phyloP scores from a whole-genome alignment of 1,140 invertebrate genomes.

The Drosophila sucinea region DNA sequence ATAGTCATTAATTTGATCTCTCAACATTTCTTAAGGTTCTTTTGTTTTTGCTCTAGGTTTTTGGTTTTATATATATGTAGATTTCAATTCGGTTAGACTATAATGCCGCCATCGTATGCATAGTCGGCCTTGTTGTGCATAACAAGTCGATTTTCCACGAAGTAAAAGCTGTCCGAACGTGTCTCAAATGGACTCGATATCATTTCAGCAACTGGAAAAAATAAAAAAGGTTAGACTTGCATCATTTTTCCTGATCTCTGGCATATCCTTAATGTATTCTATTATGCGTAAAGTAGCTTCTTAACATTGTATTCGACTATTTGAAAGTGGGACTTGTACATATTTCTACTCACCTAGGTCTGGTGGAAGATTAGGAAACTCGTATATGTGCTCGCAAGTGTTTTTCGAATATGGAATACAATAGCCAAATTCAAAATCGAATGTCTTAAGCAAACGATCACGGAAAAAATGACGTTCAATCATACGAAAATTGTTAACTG shows the following conservation, averaged over 20 bases:
- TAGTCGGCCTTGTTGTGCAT: constrained; percentile 98
- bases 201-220: constrained; percentile 95
- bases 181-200: constrained; percentile 98
- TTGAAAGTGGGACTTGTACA: neutral
- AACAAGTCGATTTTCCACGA: constrained; percentile 97
- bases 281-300: too few relatives aligned
- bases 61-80: constrained; percentile 19
- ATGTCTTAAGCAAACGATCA: constrained; percentile 97
- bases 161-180: constrained; percentile 99
- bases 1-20: constrained; percentile 55
- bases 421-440: constrained; percentile 99
- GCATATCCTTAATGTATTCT: too few relatives aligned
- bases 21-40: constrained; percentile 43
- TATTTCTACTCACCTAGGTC: constrained; percentile 90
- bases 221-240: neutral
- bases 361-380: constrained; percentile 94
- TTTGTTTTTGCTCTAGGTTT: constrained; percentile 47
- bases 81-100: constrained; percentile 55
- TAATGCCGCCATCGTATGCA: constrained; percentile 80
- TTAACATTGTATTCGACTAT: too few relatives aligned
- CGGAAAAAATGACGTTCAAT: constrained; percentile 99
- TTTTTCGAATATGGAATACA: constrained; percentile 99
- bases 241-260: too few relatives aligned
- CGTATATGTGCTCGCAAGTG: constrained; percentile 99
- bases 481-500: constrained; percentile 98